Percentiles rank a stretch among this genome's conserved stretches.
Evolutionary conservation across 2,797 vertebrate genomes (phyloP).

Genomic region (Enoplosus armatus): DNA sequence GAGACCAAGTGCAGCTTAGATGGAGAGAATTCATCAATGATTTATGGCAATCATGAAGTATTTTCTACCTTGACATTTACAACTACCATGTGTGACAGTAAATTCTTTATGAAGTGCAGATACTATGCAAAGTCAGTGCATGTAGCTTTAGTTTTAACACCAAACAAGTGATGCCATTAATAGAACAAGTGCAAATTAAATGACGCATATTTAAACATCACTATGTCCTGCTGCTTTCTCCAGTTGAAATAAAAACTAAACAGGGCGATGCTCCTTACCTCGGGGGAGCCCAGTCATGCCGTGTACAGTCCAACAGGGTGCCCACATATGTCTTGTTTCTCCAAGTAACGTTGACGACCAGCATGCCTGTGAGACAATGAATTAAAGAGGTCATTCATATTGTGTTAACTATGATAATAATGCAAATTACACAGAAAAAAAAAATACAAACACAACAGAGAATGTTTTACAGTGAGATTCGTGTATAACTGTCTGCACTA

Average conservation of each 20-base stretch:
- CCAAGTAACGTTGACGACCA: conserved; percentile 99
- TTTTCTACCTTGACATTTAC: conserved; percentile 63
- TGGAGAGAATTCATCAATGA: conserved; percentile 58
- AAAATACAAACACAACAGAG: neutral
- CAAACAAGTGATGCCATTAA: conserved; percentile 12
- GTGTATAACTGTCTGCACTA: neutral
- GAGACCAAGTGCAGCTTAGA: conserved; percentile 50
- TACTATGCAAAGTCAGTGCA: conserved; percentile 29
- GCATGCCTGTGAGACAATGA: conserved; percentile 89
- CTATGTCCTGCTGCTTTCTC: neutral
- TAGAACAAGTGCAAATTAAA: neutral
- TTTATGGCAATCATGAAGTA: conserved; percentile 55
- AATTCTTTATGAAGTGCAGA: conserved; percentile 38
- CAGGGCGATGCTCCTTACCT: conserved; percentile 85
- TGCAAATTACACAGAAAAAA: conserved; percentile 5
- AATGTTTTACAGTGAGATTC: neutral
- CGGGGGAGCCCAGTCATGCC: conserved; percentile 98
- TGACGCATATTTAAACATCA: conserved; percentile 26
- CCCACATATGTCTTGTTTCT: conserved; percentile 99
- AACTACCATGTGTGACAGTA: conserved; percentile 48
- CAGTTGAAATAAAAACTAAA: conserved; percentile 6
- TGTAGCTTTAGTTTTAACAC: conserved; percentile 27
- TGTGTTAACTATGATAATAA: neutral
- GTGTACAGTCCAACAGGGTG: conserved; percentile 96
- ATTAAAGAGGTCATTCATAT: conserved; percentile 25